Conservation (phyloP, 2,797 vertebrate genomes). For the Amazonetta brasiliensis region DNA sequence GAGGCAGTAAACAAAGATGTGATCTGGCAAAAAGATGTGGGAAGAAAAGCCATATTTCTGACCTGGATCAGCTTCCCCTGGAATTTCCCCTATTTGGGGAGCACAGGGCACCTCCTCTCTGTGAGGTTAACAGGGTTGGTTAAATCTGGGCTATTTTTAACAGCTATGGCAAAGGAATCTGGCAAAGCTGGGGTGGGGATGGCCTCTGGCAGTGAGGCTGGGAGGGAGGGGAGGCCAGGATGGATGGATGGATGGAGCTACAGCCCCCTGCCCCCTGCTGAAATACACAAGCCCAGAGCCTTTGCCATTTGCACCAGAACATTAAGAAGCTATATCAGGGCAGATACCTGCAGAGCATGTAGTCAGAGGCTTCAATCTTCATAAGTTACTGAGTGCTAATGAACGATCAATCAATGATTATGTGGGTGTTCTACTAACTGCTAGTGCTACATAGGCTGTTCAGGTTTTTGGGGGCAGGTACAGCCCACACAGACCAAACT, state of each 20-base stretch:
- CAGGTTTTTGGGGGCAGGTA: not conserved
- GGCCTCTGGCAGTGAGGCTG: not conserved
- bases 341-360: not conserved
- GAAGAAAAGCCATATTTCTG: not conserved
- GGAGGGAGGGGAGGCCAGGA: not conserved
- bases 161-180: not conserved
- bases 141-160: constrained; percentile 27
- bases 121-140: constrained; percentile 24
- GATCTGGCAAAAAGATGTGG: not conserved
- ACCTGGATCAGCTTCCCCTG: not conserved
- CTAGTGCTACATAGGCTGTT: not conserved
- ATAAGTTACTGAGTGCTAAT: not conserved
- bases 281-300: not conserved
- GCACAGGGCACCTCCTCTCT: not conserved
- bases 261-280: fast-evolving
- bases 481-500: not conserved
- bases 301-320: not conserved
- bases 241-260: not conserved
- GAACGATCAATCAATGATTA: not conserved
- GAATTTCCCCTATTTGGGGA: not conserved
- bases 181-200: not conserved
- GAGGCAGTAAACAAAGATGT: not conserved
- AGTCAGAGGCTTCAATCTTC: not conserved
- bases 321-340: not conserved
- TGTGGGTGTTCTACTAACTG: not conserved